Evolutionary conservation across 2,113 vertebrate genomes (phyloP), one percentile per base, ranked within the genome.

Genomic region (Corvus moneduloides): DNA sequence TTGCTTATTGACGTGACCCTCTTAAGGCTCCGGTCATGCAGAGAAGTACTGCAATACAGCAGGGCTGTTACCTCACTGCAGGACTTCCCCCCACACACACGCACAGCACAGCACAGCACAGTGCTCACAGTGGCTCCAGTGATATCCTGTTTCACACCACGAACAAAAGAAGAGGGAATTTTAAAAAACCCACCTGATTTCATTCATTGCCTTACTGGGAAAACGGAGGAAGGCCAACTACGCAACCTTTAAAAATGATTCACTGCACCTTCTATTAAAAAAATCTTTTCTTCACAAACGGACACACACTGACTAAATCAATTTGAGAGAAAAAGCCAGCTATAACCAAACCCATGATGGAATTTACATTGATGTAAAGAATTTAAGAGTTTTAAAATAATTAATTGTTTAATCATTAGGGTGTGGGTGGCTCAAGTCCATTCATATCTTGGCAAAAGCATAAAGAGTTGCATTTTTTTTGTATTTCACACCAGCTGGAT

Each of bases 181-280:
- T 76, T 24, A 41, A 87, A 91, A 83, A 87, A 52, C 52, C 46
- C 63, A 96, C 79, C 82, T 86, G 71, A 80, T 43, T 84, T 94
- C 51, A 91, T 85, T 91, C 71, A 96, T 13, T 87, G 39, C 20
- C 17, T 80, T 84, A 52, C 44, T 77, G 96, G 92, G 76, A 97
- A 97, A 93, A 90, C 2, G 88, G 94, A 96, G 96, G 84, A 98
- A 97, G 95, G 96, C 92, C 95, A 96, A 58, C 55, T 73, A 76
- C 3, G 16, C 41, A 82, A 79, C 33, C 3, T 5, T 56, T 33
- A 90, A 86, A 89, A 90, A 49, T 80, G 1, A 89, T 89, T 96
- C 94, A 93, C 49, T 19, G 16, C 62, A 87, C 48, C 66, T 94
- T 78, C 48, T 51, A n/a, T 81, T 71, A 67, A 87, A 76, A 76